Evolutionary conservation across 2,888 invertebrate genomes (phyloP), one percentile per base, ranked within the genome.

Genomic region (Nomada fucata): DNA sequence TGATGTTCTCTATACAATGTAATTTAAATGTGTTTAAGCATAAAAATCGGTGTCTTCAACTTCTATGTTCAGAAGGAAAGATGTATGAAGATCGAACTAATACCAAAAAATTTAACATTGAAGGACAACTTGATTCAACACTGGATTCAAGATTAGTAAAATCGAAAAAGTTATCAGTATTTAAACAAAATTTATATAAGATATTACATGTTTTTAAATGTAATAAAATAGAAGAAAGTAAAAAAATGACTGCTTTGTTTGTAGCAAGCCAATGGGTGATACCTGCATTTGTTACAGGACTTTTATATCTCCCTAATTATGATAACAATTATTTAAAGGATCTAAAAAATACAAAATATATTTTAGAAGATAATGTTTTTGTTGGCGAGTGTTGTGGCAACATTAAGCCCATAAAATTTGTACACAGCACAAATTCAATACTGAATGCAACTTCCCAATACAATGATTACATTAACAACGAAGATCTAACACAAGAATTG

Each of bases 181-280:
- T 74, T 10, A 57, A 68, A 61, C 36, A 59, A 10, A 65, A 42
- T 53, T 11, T 47, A 10, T 47, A 20, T 20, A 79, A 74, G 5
- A n/a, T 76, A 50, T 59, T 79, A 26, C 20, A 70, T 47, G 15
- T 15, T 2, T 67, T 81, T 20, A 57, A 73, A 64, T 59, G 42
- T 7, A 9, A 57, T 15, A 47, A 44, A 71, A 52, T 20, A 7
- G 68, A 63, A 23, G 60, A 64, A 67, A 52, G 75, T n/a, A 85
- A 73, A 44, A 83, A 71, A 70, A 61, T 89, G 10, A 83, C 79
- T 3, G 69, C 65, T 10, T 42, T 91, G 2, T 88, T 90, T 76
- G 64, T 93, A 23, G 47, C 86, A 4, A 82, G 84, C 57, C 92
- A 93, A 64, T 93, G 93, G 93, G 52, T 93, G 1, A n/a, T 92